Evolutionary conservation across 1,140 invertebrate genomes (phyloP), one percentile per base, ranked within the genome.

Genomic region (Araneus ventricosus): DNA sequence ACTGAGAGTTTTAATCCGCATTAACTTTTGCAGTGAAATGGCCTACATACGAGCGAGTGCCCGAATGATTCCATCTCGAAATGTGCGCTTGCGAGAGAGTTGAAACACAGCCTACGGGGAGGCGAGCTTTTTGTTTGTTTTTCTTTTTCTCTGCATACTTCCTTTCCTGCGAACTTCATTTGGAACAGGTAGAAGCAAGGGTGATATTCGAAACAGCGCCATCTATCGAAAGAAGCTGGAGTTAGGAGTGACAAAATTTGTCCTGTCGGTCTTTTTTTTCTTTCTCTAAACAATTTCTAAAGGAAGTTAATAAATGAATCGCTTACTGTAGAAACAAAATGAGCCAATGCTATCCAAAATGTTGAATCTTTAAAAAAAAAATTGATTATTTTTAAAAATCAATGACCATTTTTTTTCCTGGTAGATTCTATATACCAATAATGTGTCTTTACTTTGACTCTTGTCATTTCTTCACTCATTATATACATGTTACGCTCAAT

Each of bases 161-260:
- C 67, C 27, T 70, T 70, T 30, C 67, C 27, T 14, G n/a, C 7
- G 67, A 70, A 70, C 67, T 70, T 70, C 67, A 70, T 37, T 70
- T 70, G 67, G 67, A 70, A 70, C 67, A 70, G 67, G 67, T 70
- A 70, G 27, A 30, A 70, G 67, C 67, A 30, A 34, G 30, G 34
- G 14, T 70, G 67, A 70, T 27, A 70, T 4, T 37, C 67, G 27
- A 20, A 0, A 10, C 10, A 34, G 67, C 30, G 67, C 67, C 67
- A 70, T 70, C 67, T 70, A 3, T 70, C 67, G 67, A 10, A 34
- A 2, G 27, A 34, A 70, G 14, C 0, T 14, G 10, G 8, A 70
- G 1, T 4, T 30, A 34, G 27, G 6, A 22, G 0, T 4, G 17
- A n/a, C 1, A 63, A 63, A 63, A 63, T 41, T 41, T 41, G 39